Evolutionary conservation across 2,888 invertebrate species (phyloP).

Genomic region (Philhelius pedissequus): DNA sequence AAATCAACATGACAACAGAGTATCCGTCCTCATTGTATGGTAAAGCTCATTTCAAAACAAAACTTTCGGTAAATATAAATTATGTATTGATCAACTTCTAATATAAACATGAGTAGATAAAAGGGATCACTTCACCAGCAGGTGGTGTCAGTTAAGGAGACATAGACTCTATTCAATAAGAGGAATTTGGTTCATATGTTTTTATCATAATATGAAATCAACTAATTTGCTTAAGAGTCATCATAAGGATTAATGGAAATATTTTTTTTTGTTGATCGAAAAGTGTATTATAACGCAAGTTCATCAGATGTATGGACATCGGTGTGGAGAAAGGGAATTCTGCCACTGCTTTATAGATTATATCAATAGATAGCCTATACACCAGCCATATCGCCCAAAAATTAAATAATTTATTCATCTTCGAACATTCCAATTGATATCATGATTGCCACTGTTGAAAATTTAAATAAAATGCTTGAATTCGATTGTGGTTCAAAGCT

Average conservation of each 20-base stretch:
- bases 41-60: constrained; percentile 30
- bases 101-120: not conserved
- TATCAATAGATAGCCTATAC: not conserved
- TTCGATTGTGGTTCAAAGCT: no score
- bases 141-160: not conserved
- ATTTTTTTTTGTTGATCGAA: constrained; percentile 7
- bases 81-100: constrained; percentile 34
- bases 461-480: no score
- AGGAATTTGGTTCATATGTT: constrained; percentile 46
- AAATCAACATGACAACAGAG: constrained; percentile 52
- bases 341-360: constrained; percentile 25
- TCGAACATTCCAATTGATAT: not conserved
- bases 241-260: constrained; percentile 28
- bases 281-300: constrained; percentile 15
- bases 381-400: not conserved
- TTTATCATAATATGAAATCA: not conserved
- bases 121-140: not conserved
- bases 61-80: constrained; percentile 17
- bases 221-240: constrained; percentile 60
- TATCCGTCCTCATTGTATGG: constrained; percentile 1
- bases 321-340: not conserved
- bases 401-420: not conserved
- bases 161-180: not conserved
- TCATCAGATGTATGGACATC: not conserved
- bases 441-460: not conserved